Percentiles rank a stretch among this genome's conserved stretches.
Conservation (phyloP, 2,797 vertebrate genomes). For the Amniataba percoides region DNA sequence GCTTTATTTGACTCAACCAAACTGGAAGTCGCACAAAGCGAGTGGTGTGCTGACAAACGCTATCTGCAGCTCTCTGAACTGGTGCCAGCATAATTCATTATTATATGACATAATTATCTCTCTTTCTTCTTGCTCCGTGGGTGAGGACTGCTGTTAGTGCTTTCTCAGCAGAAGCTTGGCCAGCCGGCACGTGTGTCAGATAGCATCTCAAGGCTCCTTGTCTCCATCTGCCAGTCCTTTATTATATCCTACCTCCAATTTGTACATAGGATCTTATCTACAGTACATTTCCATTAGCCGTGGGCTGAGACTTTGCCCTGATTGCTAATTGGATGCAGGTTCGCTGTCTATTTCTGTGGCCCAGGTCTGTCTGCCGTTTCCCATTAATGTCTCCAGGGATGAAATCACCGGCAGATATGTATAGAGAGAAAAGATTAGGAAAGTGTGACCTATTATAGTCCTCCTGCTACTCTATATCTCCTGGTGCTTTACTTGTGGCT, state of each 20-base stretch:
- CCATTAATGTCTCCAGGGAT: slow-evolving; percentile 46
- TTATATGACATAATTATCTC: slow-evolving; percentile 71
- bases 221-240: slow-evolving; percentile 69
- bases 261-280: slow-evolving; percentile 77
- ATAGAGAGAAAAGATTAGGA: slow-evolving; percentile 36
- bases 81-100: slow-evolving; percentile 62
- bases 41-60: slow-evolving; percentile 63
- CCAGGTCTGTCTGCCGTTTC: slow-evolving; percentile 53
- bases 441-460: slow-evolving; percentile 11
- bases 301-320: slow-evolving; percentile 57
- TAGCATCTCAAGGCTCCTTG: slow-evolving; percentile 72
- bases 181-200: slow-evolving; percentile 60
- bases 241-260: slow-evolving; percentile 73
- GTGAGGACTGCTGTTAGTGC: slow-evolving; percentile 55
- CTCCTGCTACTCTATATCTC: slow-evolving; percentile 29
- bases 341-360: slow-evolving; percentile 43
- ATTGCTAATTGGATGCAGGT: slow-evolving; percentile 74
- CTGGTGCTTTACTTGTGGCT: slow-evolving; percentile 5
- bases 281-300: slow-evolving; percentile 74
- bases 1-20: slow-evolving; percentile 62
- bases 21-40: slow-evolving; percentile 65
- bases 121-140: slow-evolving; percentile 47
- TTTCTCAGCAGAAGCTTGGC: slow-evolving; percentile 73
- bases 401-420: slow-evolving; percentile 39
- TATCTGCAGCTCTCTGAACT: slow-evolving; percentile 57